Percentiles rank a stretch among this genome's conserved stretches.
phyloP scores from a whole-genome alignment of 2,888 invertebrate species.

The Callimorpha dominula region DNA sequence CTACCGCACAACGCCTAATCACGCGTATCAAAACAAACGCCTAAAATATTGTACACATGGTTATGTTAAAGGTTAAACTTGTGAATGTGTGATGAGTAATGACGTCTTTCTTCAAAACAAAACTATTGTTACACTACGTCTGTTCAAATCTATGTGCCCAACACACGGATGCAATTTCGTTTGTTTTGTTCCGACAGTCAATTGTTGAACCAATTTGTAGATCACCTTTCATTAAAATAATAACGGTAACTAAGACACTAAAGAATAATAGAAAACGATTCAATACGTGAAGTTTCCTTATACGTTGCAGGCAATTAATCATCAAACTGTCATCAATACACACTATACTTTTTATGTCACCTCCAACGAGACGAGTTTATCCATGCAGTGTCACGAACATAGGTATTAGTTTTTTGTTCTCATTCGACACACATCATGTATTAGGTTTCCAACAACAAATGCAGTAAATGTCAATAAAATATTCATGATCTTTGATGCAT shows the following conservation, averaged over 20 bases:
- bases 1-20: background rate
- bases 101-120: background rate
- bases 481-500: constrained; percentile 38
- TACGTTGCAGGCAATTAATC: constrained; percentile 29
- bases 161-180: background rate
- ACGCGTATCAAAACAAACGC: background rate
- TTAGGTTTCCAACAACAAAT: constrained; percentile 36
- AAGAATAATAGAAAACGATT: constrained; percentile 8
- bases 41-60: background rate
- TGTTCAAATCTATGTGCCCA: background rate
- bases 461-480: constrained; percentile 32
- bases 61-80: background rate
- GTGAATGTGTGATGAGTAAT: background rate
- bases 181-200: constrained; percentile 9
- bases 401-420: constrained; percentile 13
- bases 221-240: constrained; percentile 7
- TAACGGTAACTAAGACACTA: constrained; percentile 20
- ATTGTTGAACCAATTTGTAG: constrained; percentile 7
- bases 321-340: constrained; percentile 20
- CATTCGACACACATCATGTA: constrained; percentile 18
- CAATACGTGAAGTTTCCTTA: constrained; percentile 22
- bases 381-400: constrained; percentile 23
- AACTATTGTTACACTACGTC: background rate
- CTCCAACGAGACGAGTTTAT: background rate
- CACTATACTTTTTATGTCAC: constrained; percentile 9